These are phyloP conservation scores for Gymnothorax reevesii DNA, from an alignment of 2,797 vertebrate species.

Conservation along the genomic window DNA sequence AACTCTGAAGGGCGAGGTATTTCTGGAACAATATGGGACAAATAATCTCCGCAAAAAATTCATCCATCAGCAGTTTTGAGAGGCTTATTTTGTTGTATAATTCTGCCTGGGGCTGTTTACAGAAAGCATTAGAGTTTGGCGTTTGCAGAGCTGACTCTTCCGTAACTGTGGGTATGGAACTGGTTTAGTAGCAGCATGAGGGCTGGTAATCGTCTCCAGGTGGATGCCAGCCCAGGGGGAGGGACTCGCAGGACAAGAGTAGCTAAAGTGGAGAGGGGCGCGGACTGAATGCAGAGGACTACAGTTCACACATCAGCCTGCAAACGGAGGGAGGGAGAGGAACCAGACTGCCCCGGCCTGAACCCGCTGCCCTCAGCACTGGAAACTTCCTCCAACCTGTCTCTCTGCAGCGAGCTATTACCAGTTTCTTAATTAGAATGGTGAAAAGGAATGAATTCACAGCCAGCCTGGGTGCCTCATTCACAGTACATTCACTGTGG, in stretches of 20 bases:
- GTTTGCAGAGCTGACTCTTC: neutral
- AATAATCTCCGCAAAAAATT: neutral
- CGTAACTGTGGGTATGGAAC: neutral
- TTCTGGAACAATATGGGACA: neutral
- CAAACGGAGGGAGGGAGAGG: neutral
- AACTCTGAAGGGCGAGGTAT: neutral
- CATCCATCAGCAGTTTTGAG: slow-evolving; percentile 2
- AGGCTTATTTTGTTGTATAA: neutral
- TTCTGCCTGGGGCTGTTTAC: neutral
- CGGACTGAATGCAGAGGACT: neutral
- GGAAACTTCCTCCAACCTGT: neutral
- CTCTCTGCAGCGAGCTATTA: neutral
- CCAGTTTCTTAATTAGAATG: neutral
- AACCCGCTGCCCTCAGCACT: neutral
- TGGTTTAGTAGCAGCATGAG: neutral
- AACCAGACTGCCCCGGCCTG: neutral
- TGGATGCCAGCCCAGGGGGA: slow-evolving; percentile 25
- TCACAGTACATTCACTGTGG: neutral
- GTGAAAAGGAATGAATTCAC: slow-evolving; percentile 3
- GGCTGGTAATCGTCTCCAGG: slow-evolving; percentile 34
- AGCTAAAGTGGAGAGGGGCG: neutral
- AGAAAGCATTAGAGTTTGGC: neutral
- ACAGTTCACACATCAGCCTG: neutral
- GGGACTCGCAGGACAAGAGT: neutral
- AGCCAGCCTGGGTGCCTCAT: neutral